These are phyloP conservation scores for Microctenopoma lineatum DNA, from an alignment of 2,797 vertebrate species.

Conservation along the genomic window DNA sequence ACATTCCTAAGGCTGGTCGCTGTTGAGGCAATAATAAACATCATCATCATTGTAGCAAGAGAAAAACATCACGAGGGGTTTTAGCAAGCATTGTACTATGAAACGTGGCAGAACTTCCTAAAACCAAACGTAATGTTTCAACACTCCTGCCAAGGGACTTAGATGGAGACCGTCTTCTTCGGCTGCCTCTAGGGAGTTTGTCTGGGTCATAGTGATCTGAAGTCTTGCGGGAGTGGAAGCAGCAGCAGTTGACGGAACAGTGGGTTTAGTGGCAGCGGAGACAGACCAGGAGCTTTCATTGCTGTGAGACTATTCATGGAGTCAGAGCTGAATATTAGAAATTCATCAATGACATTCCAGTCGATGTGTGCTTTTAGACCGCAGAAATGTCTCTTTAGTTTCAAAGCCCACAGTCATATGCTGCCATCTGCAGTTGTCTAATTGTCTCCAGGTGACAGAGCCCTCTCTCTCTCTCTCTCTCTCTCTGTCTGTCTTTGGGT, in stretches of 20 bases:
- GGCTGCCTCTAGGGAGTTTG: slow-evolving; percentile 61
- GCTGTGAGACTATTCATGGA: slow-evolving; percentile 19
- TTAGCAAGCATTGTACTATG: slow-evolving; percentile 43
- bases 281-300: slow-evolving; percentile 22
- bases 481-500: slow-evolving; percentile 23
- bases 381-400: slow-evolving; percentile 47
- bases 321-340: slow-evolving; percentile 30
- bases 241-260: slow-evolving; percentile 38
- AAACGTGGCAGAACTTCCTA: slow-evolving; percentile 56
- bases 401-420: slow-evolving; percentile 71
- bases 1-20: slow-evolving; percentile 54
- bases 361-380: slow-evolving; percentile 29
- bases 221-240: slow-evolving; percentile 46
- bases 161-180: slow-evolving; percentile 44
- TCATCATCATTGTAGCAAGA: slow-evolving; percentile 29
- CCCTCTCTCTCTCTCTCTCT: slow-evolving; percentile 16
- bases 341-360: slow-evolving; percentile 47
- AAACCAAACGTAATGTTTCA: slow-evolving; percentile 36
- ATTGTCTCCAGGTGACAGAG: slow-evolving; percentile 57
- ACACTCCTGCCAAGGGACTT: slow-evolving; percentile 47
- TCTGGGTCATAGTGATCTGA: slow-evolving; percentile 69
- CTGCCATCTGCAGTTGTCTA: slow-evolving; percentile 80
- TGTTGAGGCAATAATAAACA: slow-evolving; percentile 28
- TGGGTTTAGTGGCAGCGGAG: slow-evolving; percentile 25
- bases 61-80: slow-evolving; percentile 25